Evolutionary conservation across 2,888 invertebrate genomes (phyloP).

Genomic region (Maniola hyperantus): DNA sequence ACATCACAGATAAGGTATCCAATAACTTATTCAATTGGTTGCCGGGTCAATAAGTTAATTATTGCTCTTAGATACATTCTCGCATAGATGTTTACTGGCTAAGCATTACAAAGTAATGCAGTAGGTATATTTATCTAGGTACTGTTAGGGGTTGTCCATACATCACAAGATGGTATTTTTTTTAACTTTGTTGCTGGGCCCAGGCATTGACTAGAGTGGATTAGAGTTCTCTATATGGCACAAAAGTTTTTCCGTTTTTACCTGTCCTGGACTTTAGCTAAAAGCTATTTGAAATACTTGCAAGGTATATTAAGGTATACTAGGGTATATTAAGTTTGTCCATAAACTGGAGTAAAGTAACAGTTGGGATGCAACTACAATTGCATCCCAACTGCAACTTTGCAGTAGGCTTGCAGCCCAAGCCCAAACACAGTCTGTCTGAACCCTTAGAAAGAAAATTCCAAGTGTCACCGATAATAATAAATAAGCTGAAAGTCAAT

Average conservation of each 20-base stretch:
- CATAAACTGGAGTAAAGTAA: no score
- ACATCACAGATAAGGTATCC: slow-evolving; percentile 52
- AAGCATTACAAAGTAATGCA: slow-evolving; percentile 24
- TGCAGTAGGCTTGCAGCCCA: background rate
- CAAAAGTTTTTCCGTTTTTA: no score
- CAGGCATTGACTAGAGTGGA: no score
- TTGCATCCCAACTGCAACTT: background rate
- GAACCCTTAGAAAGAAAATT: slow-evolving; percentile 8
- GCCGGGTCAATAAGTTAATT: slow-evolving; percentile 71
- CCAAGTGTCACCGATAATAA: slow-evolving; percentile 12
- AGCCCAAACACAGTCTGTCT: background rate
- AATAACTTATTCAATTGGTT: slow-evolving; percentile 54
- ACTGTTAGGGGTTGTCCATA: background rate
- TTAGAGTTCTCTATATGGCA: no score
- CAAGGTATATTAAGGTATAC: no score
- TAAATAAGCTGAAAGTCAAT: slow-evolving; percentile 10
- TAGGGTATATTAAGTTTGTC: no score
- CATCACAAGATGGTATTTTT: background rate
- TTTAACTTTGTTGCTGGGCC: no score
- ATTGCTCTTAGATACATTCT: slow-evolving; percentile 48
- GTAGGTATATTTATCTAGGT: slow-evolving; percentile 19
- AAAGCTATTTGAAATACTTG: no score
- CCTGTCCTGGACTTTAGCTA: no score
- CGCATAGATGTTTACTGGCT: slow-evolving; percentile 31
- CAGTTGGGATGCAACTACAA: no score